Evolutionary conservation across 2,113 vertebrate species (phyloP), one percentile per base, ranked within the genome.

Genomic region (Micronisus gabar): DNA sequence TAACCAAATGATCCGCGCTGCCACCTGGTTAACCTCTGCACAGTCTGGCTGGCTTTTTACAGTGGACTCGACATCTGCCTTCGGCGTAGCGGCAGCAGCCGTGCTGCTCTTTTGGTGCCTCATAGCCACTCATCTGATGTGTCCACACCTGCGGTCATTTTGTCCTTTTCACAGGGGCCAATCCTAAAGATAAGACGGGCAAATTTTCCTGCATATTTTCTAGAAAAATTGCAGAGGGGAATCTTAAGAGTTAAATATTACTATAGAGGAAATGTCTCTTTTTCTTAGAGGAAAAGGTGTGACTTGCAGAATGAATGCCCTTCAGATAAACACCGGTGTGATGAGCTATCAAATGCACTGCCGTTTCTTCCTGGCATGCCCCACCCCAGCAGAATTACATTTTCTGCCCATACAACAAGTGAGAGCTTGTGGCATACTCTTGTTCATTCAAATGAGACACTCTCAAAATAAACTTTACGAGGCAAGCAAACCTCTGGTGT

Each of bases 381-480:
- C 83, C 83, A 66, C 81, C 83, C 81, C 11, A 5, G 58, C 56
- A 75, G 30, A 59, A 76, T 34, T 56, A 17, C 32, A 15, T 72
- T 86, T 91, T 94, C 40, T 89, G 83, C 93, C 81, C 3, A 5
- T 48, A 21, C n/a, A 88, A 88, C 88, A 85, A 95, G 91, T 80
- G 84, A 75, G 78, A 97, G 62, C 93, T 86, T 95, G 95, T 34
- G 76, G 76, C 73, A 38, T 47, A 10, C n/a, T 40, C 76, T 38
- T 58, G 73, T 89, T 80, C 40, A 13, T 89, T 70, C 89, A 74
- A 8, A 29, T 38, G 76, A 93, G 76, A 38, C 75, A 56, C 58
- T 72, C 72, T 84, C 34, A 93, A 96, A 96, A 96, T 87, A 95
- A 94, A 56, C 80, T 63, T 52, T 79, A 26, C 34, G 22, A 66